A percentile compares a stretch with the other conserved stretches of the same genome.
Evolutionary conservation across 1,140 invertebrate species (phyloP).

Genomic region (Solenopsis invicta): DNA sequence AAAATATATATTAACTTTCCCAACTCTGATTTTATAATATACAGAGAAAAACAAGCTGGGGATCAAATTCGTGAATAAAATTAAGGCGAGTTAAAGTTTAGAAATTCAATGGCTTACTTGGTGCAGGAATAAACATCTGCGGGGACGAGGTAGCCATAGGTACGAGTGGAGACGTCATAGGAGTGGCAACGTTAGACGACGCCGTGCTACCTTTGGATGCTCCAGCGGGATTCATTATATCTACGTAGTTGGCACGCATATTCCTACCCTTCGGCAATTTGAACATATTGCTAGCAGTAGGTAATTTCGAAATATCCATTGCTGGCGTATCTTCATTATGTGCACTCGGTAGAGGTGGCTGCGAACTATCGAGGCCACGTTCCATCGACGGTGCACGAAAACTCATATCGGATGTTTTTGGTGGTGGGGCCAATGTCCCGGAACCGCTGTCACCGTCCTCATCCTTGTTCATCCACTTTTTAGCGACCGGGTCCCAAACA

Average conservation of each 20-base stretch:
- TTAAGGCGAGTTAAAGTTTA: background rate
- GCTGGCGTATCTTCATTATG: constrained; percentile 68
- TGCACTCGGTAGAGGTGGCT: constrained; percentile 47
- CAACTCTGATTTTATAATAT: background rate
- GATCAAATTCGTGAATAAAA: background rate
- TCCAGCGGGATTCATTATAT: constrained; percentile 93
- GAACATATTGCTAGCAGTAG: constrained; percentile 90
- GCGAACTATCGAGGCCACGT: constrained; percentile 17
- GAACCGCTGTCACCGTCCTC: constrained; percentile 89
- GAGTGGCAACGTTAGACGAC: constrained; percentile 86
- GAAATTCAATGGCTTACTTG: constrained; percentile 80
- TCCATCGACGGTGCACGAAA: constrained; percentile 73
- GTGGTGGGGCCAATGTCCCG: constrained; percentile 91
- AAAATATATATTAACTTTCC: no score
- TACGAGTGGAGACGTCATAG: constrained; percentile 84
- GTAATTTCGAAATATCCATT: constrained; percentile 84
- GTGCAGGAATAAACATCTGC: constrained; percentile 88
- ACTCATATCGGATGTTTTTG: constrained; percentile 89
- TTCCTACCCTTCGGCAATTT: constrained; percentile 92
- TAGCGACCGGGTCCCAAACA: constrained; percentile 95
- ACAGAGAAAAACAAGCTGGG: background rate
- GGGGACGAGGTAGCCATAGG: constrained; percentile 85
- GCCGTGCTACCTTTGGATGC: constrained; percentile 83
- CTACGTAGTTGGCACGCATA: constrained; percentile 91
- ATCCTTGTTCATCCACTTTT: constrained; percentile 95